A percentile compares a stretch with the other conserved stretches of the same genome.
phyloP scores from a whole-genome alignment of 2,797 vertebrate species.

The Tokudaia muenninki region DNA sequence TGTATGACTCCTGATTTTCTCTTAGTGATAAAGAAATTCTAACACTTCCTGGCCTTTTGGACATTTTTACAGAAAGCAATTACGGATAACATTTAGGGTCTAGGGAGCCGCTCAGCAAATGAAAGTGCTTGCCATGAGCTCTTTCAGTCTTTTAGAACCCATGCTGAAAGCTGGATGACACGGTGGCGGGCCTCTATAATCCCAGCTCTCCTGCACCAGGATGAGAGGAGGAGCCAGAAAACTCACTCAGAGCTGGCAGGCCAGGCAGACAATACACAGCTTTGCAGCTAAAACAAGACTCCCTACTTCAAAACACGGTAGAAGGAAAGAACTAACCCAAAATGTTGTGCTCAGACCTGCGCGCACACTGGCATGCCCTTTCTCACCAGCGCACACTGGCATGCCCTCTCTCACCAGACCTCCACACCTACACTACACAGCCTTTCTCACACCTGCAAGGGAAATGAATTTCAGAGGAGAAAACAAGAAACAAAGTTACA shows the following conservation, averaged over 20 bases:
- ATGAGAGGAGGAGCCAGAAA: neutral
- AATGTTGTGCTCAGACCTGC: neutral
- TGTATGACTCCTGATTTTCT: constrained; percentile 52
- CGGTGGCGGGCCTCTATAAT: neutral
- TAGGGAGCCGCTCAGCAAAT: neutral
- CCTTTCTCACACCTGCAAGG: too few species aligned
- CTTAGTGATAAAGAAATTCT: neutral
- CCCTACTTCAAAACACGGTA: neutral
- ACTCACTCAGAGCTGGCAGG: neutral
- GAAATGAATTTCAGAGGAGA: neutral
- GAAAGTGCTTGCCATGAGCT: neutral
- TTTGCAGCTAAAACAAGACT: neutral
- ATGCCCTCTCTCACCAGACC: too few species aligned
- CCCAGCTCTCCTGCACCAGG: too few species aligned
- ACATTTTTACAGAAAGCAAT: neutral
- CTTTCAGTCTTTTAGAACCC: neutral
- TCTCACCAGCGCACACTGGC: too few species aligned
- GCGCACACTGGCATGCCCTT: too few species aligned
- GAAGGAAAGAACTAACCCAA: neutral
- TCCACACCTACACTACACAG: too few species aligned
- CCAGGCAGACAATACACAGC: neutral
- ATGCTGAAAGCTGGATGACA: neutral
- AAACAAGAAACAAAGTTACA: neutral
- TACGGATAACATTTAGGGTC: constrained; percentile 16
- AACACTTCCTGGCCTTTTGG: neutral